phyloP scores from a whole-genome alignment of 1,140 invertebrate genomes.

The Bombus affinis region DNA sequence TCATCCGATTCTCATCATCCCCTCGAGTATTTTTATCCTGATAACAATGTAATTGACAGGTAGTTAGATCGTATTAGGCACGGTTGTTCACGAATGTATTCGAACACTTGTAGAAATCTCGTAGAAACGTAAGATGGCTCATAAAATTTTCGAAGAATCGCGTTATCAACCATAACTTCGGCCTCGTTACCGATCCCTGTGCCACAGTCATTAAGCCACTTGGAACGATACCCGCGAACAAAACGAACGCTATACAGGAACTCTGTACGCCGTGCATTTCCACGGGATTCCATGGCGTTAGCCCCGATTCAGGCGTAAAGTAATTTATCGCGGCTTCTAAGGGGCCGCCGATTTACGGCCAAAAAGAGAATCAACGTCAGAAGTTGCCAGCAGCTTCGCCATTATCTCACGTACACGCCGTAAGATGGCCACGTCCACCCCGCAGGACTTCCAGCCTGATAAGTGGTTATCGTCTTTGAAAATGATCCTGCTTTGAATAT shows the following conservation, averaged over 20 bases:
- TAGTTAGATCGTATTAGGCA: slow-evolving; percentile 3
- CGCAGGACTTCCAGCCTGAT: slow-evolving; percentile 28
- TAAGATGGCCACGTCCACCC: slow-evolving; percentile 17
- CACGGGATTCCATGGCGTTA: slow-evolving; percentile 24
- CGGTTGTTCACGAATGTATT: too few relatives aligned
- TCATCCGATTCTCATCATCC: not conserved
- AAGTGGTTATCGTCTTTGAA: slow-evolving; percentile 49
- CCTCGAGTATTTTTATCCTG: not conserved
- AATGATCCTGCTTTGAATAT: slow-evolving; percentile 42
- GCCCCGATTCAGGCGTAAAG: slow-evolving; percentile 37
- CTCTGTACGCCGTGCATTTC: not conserved
- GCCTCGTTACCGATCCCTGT: slow-evolving; percentile 3
- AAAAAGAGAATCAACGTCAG: slow-evolving; percentile 46
- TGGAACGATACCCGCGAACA: not conserved
- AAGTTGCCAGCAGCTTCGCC: slow-evolving; percentile 34
- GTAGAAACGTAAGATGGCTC: not conserved
- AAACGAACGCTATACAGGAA: not conserved
- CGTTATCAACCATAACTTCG: not conserved
- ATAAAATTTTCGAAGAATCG: not conserved
- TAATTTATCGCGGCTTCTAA: slow-evolving; percentile 55
- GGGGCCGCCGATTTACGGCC: slow-evolving; percentile 39
- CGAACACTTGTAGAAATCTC: slow-evolving; percentile 8
- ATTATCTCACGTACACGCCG: slow-evolving; percentile 25
- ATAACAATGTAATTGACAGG: slow-evolving; percentile 49
- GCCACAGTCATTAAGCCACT: slow-evolving; percentile 26